Base-by-base conservation (phyloP, 2,888 invertebrate genomes). In the Eristalinus aeneus region DNA sequence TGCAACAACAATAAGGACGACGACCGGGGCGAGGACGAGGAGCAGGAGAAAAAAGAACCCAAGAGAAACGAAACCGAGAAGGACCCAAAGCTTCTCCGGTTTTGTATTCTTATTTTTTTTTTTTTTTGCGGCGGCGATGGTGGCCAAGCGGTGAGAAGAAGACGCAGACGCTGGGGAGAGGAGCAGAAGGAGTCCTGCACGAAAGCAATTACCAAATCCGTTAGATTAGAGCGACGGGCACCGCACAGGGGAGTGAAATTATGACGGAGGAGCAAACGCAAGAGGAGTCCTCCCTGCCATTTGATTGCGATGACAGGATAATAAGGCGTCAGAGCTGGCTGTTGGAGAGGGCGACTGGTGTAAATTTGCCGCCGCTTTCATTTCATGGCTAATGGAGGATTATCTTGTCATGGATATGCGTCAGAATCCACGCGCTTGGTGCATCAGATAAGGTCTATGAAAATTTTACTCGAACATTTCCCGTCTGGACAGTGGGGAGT, bases 241-340 rank as follows among this genome's bases (percentile, higher is more conserved):
- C 68, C 22, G 63, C 71, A 71, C 46, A n/a, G 1, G 46, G 0
- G 16, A 16, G 46, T 5, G 46, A 46, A n/a, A 16, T 0, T 4
- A 9, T 34, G 46, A 16, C n/a, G 6, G n/a, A n/a, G 39, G 2
- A n/a, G n/a, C 3, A n/a, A n/a, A n/a, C n/a, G n/a, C n/a, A n/a
- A n/a, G 36, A n/a, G n/a, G 12, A n/a, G 12, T 12, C 9, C 56
- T 10, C 58, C 54, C 58, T 34, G 74, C 83, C 74, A 84, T 80
- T 85, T 80, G 84, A 85, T 85, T 85, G 80, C 68, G 77, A 82
- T 81, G 85, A 77, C 85, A 82, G 81, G 77, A 86, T 82, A 81
- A 86, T 86, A 81, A 77, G 85, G 73, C 82, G 73, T 69, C 80
- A 79, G 65, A 61, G 71, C 63, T 75, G 56, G 12, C 27, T 9